phyloP scores from a whole-genome alignment of 1,140 invertebrate species.

The Lordiphosa clarofinis region DNA sequence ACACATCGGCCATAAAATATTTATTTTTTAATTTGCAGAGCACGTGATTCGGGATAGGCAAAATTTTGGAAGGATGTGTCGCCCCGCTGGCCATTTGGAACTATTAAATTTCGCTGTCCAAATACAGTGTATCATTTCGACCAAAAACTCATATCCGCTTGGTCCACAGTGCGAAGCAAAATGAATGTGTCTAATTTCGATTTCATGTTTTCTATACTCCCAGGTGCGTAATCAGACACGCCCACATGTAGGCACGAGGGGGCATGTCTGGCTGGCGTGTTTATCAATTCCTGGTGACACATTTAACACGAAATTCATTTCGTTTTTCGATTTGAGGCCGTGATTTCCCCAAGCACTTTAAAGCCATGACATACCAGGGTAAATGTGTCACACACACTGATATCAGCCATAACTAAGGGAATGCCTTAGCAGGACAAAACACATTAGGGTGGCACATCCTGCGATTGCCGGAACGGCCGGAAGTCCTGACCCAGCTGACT shows the following conservation, averaged over 20 bases:
- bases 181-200: too few relatives aligned
- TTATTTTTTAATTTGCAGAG: constrained; percentile 48
- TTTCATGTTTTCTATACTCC: constrained; percentile 19
- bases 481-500: constrained; percentile 32
- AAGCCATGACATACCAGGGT: constrained; percentile 20
- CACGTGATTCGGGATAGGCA: background rate
- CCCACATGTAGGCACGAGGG: constrained; percentile 3
- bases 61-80: background rate
- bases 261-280: constrained; percentile 15
- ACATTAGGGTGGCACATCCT: constrained; percentile 67
- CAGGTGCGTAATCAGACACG: constrained; percentile 57
- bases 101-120: too few relatives aligned
- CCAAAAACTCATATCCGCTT: too few relatives aligned
- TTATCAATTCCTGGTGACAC: constrained; percentile 41
- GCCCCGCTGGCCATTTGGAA: too few relatives aligned
- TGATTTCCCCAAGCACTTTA: constrained; percentile 70
- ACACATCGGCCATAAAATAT: constrained; percentile 46
- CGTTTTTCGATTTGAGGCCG: constrained; percentile 53
- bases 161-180: too few relatives aligned
- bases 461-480: constrained; percentile 38
- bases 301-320: constrained; percentile 53
- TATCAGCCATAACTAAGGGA: constrained; percentile 38
- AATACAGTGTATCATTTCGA: too few relatives aligned
- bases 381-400: constrained; percentile 33
- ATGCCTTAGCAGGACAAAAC: constrained; percentile 48